Conservation (phyloP, 2,888 invertebrate genomes). For the Nemotelus pantherinus region DNA sequence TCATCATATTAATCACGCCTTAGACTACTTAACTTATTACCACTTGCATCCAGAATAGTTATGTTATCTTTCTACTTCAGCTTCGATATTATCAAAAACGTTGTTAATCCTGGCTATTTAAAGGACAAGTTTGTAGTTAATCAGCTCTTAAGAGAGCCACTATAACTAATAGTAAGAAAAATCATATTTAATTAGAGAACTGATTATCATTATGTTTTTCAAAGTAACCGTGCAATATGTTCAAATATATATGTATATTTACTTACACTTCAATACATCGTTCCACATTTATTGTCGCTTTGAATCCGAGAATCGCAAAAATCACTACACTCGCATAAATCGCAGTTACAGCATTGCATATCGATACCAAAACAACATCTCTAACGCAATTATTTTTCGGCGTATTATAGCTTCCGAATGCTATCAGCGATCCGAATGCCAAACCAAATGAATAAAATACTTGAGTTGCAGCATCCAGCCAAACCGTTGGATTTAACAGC, state of each 20-base stretch:
- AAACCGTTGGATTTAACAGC: conserved; percentile 86
- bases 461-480: conserved; percentile 96
- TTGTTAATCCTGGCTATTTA: too few species aligned
- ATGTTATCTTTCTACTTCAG: too few species aligned
- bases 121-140: too few species aligned
- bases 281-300: conserved; percentile 90
- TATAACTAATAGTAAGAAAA: too few species aligned
- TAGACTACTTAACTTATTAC: too few species aligned
- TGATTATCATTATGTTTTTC: too few species aligned
- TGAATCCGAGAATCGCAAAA: conserved; percentile 94
- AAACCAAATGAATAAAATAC: conserved; percentile 96
- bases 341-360: conserved; percentile 93
- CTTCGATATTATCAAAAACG: too few species aligned
- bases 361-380: conserved; percentile 88
- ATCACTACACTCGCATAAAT: conserved; percentile 95
- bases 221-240: too few species aligned
- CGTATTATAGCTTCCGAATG: conserved; percentile 95
- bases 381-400: conserved; percentile 94
- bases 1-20: too few species aligned
- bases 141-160: too few species aligned
- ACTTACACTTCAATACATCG: conserved; percentile 80
- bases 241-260: not conserved
- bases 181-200: too few species aligned
- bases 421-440: conserved; percentile 94
- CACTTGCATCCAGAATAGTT: too few species aligned